Percentiles rank a stretch among this genome's conserved stretches.
These are phyloP conservation scores for Gortyna flavago DNA, from an alignment of 2,888 invertebrate species.

Conservation along the genomic window DNA sequence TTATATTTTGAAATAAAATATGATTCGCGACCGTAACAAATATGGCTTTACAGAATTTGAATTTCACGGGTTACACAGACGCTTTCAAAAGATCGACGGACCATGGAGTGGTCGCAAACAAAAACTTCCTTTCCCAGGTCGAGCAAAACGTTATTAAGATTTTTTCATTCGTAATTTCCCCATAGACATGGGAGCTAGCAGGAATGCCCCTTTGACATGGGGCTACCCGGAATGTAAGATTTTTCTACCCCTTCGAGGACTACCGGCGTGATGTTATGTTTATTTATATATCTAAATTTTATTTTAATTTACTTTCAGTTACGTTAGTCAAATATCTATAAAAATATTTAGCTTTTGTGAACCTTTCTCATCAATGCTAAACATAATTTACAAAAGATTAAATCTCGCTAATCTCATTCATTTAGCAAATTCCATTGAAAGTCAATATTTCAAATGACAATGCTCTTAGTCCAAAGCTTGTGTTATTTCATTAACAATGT, in stretches of 20 bases:
- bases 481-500: constrained; percentile 30
- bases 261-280: background rate
- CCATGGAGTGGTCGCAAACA: background rate
- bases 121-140: background rate
- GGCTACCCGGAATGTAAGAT: background rate
- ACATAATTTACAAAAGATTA: constrained; percentile 7
- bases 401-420: constrained; percentile 28
- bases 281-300: too few relatives aligned
- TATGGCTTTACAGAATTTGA: too few relatives aligned
- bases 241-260: background rate
- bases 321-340: too few relatives aligned
- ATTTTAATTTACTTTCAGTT: background rate
- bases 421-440: constrained; percentile 14
- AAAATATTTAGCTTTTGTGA: background rate
- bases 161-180: background rate
- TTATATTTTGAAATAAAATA: too few relatives aligned
- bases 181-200: background rate
- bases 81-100: background rate
- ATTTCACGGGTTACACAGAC: too few relatives aligned
- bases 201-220: background rate
- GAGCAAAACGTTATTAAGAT: background rate
- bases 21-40: too few relatives aligned
- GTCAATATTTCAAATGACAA: constrained; percentile 42
- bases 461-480: background rate
- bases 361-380: constrained; percentile 2